Base-by-base conservation (phyloP, 2,113 vertebrate genomes). In the Calyptommatus sinebrachiatus region DNA sequence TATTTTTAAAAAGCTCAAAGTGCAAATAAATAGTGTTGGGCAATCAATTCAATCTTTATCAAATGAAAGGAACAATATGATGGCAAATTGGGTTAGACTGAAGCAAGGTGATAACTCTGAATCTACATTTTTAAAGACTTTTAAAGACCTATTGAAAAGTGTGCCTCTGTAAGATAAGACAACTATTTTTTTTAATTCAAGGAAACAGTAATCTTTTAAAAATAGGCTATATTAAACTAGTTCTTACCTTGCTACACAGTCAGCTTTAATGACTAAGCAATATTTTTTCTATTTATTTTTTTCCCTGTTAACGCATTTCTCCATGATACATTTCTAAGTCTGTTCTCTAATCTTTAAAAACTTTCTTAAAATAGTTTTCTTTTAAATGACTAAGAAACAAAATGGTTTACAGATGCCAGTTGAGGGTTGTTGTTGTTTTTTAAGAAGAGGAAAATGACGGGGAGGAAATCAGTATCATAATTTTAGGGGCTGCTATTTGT, bases 91-190 rank as follows among this genome's bases (percentile, higher is more conserved):
- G 79, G 11, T 0, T 1, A 63, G 77, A 70, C 86, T 89, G 88
- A 14, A 84, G 82, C 84, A 45, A 65, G 80, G 28, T 0, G 80
- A 90, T 89, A 91, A 89, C 88, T 87, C 89, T 5, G 21, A 46
- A 84, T 73, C 73, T 88, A 83, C 84, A 84, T 86, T 88, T 65
- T 88, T 73, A 83, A 71, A 87, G 80, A 72, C 71, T 71, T 69
- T 71, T 28, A 5, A 85, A 76, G 74, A 67, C 83, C 85, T 14
- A 66, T 57, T 1, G 7, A 77, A 85, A 89, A 82, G 84, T 86
- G 82, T 88, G 89, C 20, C 3, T 0, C 83, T 75, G 85, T 0
- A 8, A 89, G 91, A 92, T 92, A 90, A 91, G 88, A 84, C 81
- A 57, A 18, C 61, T 53, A 22, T 28, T 66, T 66, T 50, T 0